Evolutionary conservation across 2,888 invertebrate species (phyloP), one percentile per base, ranked within the genome.

Genomic region (Andricus curvator): DNA sequence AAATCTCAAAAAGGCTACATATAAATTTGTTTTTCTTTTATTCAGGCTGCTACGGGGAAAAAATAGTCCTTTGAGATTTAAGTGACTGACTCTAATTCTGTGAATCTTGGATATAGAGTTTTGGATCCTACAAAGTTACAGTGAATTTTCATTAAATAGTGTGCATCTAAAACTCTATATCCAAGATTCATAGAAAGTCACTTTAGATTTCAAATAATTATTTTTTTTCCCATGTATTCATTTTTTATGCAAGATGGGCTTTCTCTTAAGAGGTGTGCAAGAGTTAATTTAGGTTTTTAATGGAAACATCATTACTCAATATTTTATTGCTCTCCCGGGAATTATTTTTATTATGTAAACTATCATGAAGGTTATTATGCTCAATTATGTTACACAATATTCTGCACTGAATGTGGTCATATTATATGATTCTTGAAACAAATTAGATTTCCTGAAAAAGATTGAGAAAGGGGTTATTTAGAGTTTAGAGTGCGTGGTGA

Each of bases 301-400:
- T 44, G 22, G 37, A 37, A 66, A 66, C 20, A 20, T 66, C 22
- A 29, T 70, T 70, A 48, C 70, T 20, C 29, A 70, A 70, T 25
- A 70, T 51, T 51, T 70, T 70, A 70, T 70, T 51, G 51, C 51
- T 51, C 4, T 25, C 20, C n/a, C 20, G 20, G 29, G 48, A 70
- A 70, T 70, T 70, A 70, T 70, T 29, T 51, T 51, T 11, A 70
- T 51, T 51, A 70, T 22, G 44, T 48, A 25, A n/a, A 41, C 37
- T 67, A 67, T 44, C 67, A 15, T 41, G 29, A 70, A 48, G 17
- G 51, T 48, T 70, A 48, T 48, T 25, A 25, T 17, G 6, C 70
- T 48, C 51, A 70, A 70, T 70, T 70, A 70, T 51, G 29, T 70
- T 70, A 51, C 70, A 29, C 29, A 70, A 70, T 70, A 33, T 48